Base-by-base conservation (phyloP, 2,888 invertebrate genomes). In the Agrypnus murinus region DNA sequence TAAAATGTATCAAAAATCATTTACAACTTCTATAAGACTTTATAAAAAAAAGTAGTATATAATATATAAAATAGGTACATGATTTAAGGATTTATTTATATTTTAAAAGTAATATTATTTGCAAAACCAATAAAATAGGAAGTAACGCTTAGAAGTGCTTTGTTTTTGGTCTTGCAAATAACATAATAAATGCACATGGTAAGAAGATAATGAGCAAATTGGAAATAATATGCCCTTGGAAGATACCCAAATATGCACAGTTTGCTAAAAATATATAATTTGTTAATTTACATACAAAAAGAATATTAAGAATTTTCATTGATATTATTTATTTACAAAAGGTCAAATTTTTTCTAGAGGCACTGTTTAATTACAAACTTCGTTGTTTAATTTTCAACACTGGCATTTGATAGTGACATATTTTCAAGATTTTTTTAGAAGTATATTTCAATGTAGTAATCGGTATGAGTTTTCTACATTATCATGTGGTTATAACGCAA, bases 1-100 rank as follows among this genome's bases (percentile, higher is more conserved):
- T 25, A 3, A 25, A 25, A 25, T 2, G 25, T 5, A 25, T 25
- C 25, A 25, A 25, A 25, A 5, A 25, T 25, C 5, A 25, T 5
- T 25, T 25, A 3, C 25, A 25, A 3, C 2, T 25, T 25, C 25
- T 25, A 25, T 25, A 25, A 25, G 25, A 25, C 25, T 25, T 32
- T 2, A 45, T 14, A 38, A 15, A 57, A 57, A 57, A 15, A 8
- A 14, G 7, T 38, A n/a, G 25, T 25, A 25, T 25, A 25, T n/a
- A n/a, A 8, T 38, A 14, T 53, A 36, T 53, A 65, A 53, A 65
- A 57, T 67, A 67, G 59, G 66, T 66, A 66, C 66, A 66, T 31
- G 15, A 25, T 66, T 58, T 59, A 67, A 50, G 58, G 57, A 65
- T 46, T 57, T 53, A 32, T 36, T 45, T 14, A 31, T 57, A 25